Evolutionary conservation across 2,797 vertebrate species (phyloP).

Genomic region (Chiloscyllium punctatum): DNA sequence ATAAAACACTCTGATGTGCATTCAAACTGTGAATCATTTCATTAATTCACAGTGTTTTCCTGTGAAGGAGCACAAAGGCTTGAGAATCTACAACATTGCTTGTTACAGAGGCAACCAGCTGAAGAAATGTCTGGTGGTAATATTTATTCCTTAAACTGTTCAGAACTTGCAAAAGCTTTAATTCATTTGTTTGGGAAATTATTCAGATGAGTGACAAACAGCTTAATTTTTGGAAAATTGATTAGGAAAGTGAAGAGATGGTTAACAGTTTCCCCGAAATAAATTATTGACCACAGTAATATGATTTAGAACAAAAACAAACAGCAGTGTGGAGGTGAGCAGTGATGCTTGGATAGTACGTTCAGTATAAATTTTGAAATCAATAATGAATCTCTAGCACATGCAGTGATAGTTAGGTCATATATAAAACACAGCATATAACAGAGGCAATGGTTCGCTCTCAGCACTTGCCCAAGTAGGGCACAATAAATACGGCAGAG

Average conservation of each 20-base stretch:
- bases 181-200: no score
- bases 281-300: background rate
- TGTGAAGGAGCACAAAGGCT: background rate
- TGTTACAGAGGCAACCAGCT: background rate
- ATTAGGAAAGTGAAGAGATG: background rate
- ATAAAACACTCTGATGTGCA: background rate
- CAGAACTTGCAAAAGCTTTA: background rate
- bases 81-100: background rate
- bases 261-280: background rate
- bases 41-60: background rate
- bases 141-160: background rate
- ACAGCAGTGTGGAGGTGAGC: background rate
- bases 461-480: background rate
- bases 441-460: background rate
- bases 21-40: no score
- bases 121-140: background rate
- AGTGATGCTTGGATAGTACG: background rate
- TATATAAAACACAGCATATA: background rate
- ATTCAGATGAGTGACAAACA: background rate
- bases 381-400: slow-evolving; percentile 5
- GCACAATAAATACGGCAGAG: background rate
- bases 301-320: background rate
- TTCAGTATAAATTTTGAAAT: slow-evolving; percentile 34
- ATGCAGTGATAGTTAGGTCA: background rate
- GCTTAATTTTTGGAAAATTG: background rate